These are phyloP conservation scores for Zygothrica quintamaculata DNA, from an alignment of 2,888 invertebrate genomes.

Conservation along the genomic window DNA sequence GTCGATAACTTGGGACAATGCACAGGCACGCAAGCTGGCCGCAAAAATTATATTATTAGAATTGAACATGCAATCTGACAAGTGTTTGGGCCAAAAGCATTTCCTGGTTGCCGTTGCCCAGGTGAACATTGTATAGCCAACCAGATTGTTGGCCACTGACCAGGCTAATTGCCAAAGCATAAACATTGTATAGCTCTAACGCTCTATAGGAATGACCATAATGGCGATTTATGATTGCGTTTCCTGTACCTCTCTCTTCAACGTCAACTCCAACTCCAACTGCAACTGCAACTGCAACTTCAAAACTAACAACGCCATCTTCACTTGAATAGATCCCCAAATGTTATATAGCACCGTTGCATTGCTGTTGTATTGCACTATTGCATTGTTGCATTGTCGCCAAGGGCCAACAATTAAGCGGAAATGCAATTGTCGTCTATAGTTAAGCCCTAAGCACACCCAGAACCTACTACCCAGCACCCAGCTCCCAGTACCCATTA, in stretches of 20 bases:
- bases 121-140: conserved; percentile 24
- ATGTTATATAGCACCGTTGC: conserved; percentile 43
- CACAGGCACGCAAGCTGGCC: conserved; percentile 64
- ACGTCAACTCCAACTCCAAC: conserved; percentile 2
- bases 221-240: conserved; percentile 70
- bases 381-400: conserved; percentile 47
- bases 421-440: conserved; percentile 67
- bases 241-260: conserved; percentile 51
- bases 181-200: conserved; percentile 33
- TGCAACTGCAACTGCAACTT: not conserved
- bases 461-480: conserved; percentile 9
- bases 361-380: conserved; percentile 3
- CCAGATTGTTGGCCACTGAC: conserved; percentile 48
- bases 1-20: conserved; percentile 58
- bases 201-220: conserved; percentile 44
- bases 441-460: conserved; percentile 20
- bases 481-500: not conserved
- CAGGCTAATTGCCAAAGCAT: conserved; percentile 69
- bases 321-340: conserved; percentile 29
- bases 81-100: conserved; percentile 72
- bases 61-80: conserved; percentile 83
- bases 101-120: conserved; percentile 69
- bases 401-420: conserved; percentile 54
- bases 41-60: conserved; percentile 81
- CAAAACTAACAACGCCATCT: conserved; percentile 8